Evolutionary conservation across 2,797 vertebrate species (phyloP), one percentile per base, ranked within the genome.

Genomic region (Strix occidentalis): DNA sequence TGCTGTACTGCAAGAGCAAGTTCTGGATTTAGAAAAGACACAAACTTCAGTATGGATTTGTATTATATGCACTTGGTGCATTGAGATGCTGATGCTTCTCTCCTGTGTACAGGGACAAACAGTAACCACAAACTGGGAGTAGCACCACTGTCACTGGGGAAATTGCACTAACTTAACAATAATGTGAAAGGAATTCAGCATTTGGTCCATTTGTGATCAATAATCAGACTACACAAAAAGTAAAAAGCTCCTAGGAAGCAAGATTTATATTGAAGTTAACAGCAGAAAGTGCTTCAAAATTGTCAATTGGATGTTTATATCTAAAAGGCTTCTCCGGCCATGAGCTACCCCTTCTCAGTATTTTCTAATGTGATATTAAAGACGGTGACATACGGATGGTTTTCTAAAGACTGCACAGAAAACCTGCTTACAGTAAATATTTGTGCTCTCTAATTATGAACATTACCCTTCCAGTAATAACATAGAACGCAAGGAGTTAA

Each of bases 361-460:
- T 60, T 92, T 80, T 10, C 48, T 63, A 7, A 31, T 2, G 29
- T 3, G 35, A 24, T 7, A 74, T 14, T 68, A 65, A 86, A 85
- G 72, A 54, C 6, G 23, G 41, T 82, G 76, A 70, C 43, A 45
- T 33, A 46, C 0, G 0, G 69, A 35, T 17, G 39, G 43, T 10
- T 76, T 82, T 74, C 84, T 37, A 21, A 45, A 61, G 77, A 9
- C 75, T 21, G 72, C 24, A 41, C 23, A 48, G 64, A 37, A 90
- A 91, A 77, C 74, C 74, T 91, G 81, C 89, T 92, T 53, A 81
- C 51, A 87, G 61, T 75, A 96, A 88, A 88, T 80, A 92, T 84
- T 84, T 84, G 33, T 68, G 33, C 80, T 91, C 72, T 85, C 79
- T 96, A 88, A 96, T 97, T 76, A 86, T 0, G 29, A 65, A 57